Evolutionary conservation across 2,113 vertebrate genomes (phyloP).

Genomic region (Thamnaconus septentrionalis): DNA sequence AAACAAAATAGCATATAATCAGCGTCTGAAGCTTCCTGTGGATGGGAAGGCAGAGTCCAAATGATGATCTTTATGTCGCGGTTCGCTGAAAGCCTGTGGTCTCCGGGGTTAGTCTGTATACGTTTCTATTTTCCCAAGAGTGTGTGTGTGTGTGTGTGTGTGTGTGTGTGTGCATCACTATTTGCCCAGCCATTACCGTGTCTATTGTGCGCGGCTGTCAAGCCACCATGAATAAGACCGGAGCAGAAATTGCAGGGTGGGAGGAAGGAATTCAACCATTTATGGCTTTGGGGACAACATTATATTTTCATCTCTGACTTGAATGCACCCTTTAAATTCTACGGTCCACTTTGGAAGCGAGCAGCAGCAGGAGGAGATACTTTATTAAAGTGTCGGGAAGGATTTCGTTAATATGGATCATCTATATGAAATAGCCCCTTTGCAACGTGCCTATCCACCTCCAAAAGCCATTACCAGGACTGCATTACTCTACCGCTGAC

Average conservation of each 20-base stretch:
- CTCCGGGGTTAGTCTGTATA: slow-evolving; percentile 30
- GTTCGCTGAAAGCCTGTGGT: slow-evolving; percentile 60
- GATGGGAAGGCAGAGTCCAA: slow-evolving; percentile 45
- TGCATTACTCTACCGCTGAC: no score
- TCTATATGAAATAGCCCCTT: no score
- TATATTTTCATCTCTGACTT: slow-evolving; percentile 54
- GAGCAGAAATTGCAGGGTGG: slow-evolving; percentile 50
- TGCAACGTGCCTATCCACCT: no score
- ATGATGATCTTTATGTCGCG: slow-evolving; percentile 68
- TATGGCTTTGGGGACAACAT: slow-evolving; percentile 32
- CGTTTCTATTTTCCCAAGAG: slow-evolving; percentile 26
- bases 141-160: no score
- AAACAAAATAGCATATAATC: slow-evolving; percentile 63
- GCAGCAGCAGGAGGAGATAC: not conserved
- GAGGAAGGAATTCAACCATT: slow-evolving; percentile 26
- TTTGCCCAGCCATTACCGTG: slow-evolving; percentile 62
- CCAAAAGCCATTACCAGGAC: no score
- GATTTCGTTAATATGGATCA: not conserved
- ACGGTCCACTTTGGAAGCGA: slow-evolving; percentile 12
- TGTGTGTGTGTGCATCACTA: slow-evolving; percentile 16
- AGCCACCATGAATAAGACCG: slow-evolving; percentile 50
- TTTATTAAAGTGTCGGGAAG: not conserved
- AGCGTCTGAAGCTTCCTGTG: slow-evolving; percentile 62
- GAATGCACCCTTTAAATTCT: slow-evolving; percentile 38
- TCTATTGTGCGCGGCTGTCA: slow-evolving; percentile 59